phyloP scores from a whole-genome alignment of 2,797 vertebrate species.

The Hoplostethus mediterraneus region DNA sequence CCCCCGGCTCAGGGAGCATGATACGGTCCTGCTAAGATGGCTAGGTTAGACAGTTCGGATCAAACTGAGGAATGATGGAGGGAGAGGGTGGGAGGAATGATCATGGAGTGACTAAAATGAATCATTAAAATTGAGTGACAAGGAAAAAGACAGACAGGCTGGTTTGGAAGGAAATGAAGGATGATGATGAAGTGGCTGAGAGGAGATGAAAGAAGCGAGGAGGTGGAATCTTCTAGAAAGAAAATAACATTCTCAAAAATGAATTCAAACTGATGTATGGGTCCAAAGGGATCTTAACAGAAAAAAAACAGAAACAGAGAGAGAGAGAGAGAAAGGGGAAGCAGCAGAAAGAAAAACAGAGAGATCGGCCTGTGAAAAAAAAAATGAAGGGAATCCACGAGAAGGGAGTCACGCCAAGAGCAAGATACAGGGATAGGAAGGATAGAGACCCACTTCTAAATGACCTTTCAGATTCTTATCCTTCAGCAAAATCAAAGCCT shows the following conservation, averaged over 20 bases:
- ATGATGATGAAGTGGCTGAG: not conserved
- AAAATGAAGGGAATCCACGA: slow-evolving; percentile 15
- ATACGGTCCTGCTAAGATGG: not conserved
- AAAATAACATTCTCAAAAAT: slow-evolving; percentile 31
- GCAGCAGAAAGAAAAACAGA: not conserved
- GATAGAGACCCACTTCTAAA: slow-evolving; percentile 49
- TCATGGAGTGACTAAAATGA: slow-evolving; percentile 3
- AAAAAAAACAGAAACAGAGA: not conserved
- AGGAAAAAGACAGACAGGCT: not conserved
- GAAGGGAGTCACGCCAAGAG: slow-evolving; percentile 3
- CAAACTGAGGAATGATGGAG: not conserved
- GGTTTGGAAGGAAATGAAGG: slow-evolving; percentile 2
- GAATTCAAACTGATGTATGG: slow-evolving; percentile 13
- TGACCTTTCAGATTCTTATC: slow-evolving; percentile 64
- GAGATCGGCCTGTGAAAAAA: slow-evolving; percentile 2
- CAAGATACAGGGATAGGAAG: slow-evolving; percentile 22
- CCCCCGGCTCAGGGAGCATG: slow-evolving; percentile 1
- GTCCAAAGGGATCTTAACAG: not conserved
- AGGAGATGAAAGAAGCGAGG: slow-evolving; percentile 36
- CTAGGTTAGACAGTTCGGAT: slow-evolving; percentile 3
- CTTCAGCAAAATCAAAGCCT: slow-evolving; percentile 62
- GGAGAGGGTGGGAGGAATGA: slow-evolving; percentile 1
- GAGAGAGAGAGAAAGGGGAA: slow-evolving; percentile 31
- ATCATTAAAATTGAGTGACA: slow-evolving; percentile 21
- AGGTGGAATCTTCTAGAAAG: slow-evolving; percentile 10